Evolutionary conservation across 2,113 vertebrate species (phyloP).

Genomic region (Acrocephalus arundinaceus): DNA sequence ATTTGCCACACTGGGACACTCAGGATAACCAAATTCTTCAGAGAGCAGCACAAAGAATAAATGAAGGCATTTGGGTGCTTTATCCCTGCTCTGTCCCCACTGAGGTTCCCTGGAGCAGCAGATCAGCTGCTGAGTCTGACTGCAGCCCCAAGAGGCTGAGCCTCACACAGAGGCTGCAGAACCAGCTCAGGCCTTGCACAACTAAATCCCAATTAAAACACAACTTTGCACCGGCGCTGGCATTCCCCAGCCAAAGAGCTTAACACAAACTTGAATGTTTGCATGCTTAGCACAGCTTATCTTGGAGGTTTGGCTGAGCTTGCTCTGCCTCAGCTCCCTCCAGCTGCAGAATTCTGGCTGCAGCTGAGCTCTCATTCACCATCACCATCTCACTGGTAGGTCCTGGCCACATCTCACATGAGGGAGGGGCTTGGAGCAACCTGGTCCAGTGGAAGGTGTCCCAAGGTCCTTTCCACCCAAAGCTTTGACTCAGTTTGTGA

Average conservation of each 20-base stretch:
- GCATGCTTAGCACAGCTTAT: neutral
- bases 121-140: neutral
- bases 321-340: neutral
- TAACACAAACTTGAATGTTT: neutral
- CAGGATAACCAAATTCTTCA: neutral
- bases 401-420: accelerated
- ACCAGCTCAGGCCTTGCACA: neutral
- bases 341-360: neutral
- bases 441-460: accelerated
- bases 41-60: neutral
- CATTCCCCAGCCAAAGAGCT: neutral
- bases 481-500: neutral
- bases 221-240: neutral
- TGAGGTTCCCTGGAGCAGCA: neutral
- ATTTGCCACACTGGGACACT: neutral
- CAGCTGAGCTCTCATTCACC: neutral
- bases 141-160: neutral
- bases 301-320: neutral
- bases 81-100: neutral
- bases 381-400: neutral
- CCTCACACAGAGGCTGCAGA: neutral
- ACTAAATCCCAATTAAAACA: neutral
- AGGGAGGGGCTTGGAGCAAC: neutral
- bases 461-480: neutral
- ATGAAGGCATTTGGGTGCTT: neutral